Percentiles rank a stretch among this genome's conserved stretches.
Conservation (phyloP, 2,888 invertebrate genomes). For the Galerucella nymphaeae region DNA sequence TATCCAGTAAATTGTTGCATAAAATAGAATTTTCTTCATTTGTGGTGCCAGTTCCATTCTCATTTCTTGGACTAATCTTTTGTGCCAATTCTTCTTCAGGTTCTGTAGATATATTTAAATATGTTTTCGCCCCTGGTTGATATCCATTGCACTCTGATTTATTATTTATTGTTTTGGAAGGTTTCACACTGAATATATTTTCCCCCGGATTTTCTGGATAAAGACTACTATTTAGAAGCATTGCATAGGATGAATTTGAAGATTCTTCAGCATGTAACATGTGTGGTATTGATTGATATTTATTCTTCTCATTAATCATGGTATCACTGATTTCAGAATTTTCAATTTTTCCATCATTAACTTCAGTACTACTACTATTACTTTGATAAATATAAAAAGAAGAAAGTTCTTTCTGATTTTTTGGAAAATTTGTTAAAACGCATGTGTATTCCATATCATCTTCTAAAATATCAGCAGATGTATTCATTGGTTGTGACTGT, state of each 20-base stretch:
- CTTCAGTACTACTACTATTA: too few species aligned
- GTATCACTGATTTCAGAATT: background rate
- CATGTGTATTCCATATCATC: constrained; percentile 26
- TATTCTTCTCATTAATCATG: background rate
- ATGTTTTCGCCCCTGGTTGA: too few species aligned
- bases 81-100: background rate
- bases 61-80: background rate
- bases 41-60: background rate
- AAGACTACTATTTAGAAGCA: constrained; percentile 34
- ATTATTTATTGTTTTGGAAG: constrained; percentile 23
- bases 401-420: background rate
- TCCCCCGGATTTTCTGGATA: constrained; percentile 39
- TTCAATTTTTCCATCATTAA: constrained; percentile 14
- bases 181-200: constrained; percentile 35
- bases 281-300: constrained; percentile 12
- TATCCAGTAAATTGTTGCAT: background rate
- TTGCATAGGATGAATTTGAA: constrained; percentile 34
- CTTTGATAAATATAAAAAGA: background rate
- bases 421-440: background rate
- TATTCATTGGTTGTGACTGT: background rate
- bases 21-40: background rate
- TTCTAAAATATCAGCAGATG: constrained; percentile 1
- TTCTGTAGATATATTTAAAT: background rate
- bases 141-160: background rate
- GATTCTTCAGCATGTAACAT: constrained; percentile 6